phyloP scores from a whole-genome alignment of 2,113 vertebrate genomes.

The Prunella himalayana region DNA sequence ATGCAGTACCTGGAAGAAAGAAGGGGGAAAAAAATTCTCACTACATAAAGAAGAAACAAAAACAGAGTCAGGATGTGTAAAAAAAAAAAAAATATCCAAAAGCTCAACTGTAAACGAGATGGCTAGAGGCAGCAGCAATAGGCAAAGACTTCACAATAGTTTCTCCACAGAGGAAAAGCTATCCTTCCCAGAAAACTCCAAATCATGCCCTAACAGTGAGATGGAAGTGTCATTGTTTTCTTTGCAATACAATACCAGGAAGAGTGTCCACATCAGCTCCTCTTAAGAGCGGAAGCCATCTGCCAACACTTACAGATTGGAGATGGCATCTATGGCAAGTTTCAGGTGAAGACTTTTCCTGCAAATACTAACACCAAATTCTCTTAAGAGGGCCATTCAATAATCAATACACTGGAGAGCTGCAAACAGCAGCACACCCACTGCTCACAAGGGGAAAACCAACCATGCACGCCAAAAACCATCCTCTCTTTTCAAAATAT shows the following conservation, averaged over 20 bases:
- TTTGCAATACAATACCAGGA: conserved; percentile 62
- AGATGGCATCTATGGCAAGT: conserved; percentile 28
- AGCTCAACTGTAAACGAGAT: not conserved
- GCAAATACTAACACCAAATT: not conserved
- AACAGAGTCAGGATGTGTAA: not conserved
- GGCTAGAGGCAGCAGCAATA: not conserved
- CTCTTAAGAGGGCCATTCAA: not conserved
- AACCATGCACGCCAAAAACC: not conserved
- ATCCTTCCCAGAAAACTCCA: not conserved
- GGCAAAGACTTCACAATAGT: not conserved
- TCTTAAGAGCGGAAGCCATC: conserved; percentile 45
- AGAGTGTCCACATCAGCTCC: conserved; percentile 42
- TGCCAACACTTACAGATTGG: conserved; percentile 26
- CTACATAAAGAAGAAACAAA: not conserved
- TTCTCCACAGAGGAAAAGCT: not conserved
- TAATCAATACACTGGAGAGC: not conserved
- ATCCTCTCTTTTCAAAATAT: not conserved
- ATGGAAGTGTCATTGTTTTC: conserved; percentile 46
- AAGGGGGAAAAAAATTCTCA: not conserved
- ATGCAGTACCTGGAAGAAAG: conserved; percentile 84
- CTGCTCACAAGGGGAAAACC: not conserved
- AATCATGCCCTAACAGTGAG: not conserved
- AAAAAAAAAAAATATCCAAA: not conserved
- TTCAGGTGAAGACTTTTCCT: conserved; percentile 44
- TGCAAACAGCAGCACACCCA: not conserved